A percentile compares a stretch with the other conserved stretches of the same genome.
These are phyloP conservation scores for Pachypeltis micranthus DNA, from an alignment of 1,140 invertebrate species.

Conservation along the genomic window DNA sequence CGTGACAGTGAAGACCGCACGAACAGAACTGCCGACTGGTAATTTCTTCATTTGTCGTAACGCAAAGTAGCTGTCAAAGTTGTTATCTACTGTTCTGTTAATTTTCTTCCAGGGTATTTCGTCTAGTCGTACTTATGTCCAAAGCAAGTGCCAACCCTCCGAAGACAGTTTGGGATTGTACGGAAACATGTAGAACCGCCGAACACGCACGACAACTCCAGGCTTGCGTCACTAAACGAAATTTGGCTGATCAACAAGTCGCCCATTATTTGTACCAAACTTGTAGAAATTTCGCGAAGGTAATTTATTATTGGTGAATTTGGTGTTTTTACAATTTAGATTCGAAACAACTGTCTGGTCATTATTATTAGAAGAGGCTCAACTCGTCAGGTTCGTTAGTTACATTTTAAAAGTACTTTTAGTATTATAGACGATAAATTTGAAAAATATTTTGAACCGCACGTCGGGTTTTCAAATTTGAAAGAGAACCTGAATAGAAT, in stretches of 20 bases:
- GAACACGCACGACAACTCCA: not conserved
- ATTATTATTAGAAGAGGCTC: no score
- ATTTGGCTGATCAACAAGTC: not conserved
- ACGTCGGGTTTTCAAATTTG: no score
- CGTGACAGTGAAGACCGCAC: no score
- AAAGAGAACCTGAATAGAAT: no score
- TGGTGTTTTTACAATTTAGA: not conserved
- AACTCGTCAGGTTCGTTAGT: no score
- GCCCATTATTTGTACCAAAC: not conserved
- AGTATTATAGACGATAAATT: no score
- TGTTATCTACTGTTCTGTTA: not conserved
- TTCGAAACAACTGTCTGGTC: not conserved
- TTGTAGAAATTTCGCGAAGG: conserved; percentile 12
- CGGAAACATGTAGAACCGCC: not conserved
- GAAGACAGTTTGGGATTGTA: conserved; percentile 5
- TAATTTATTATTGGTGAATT: not conserved
- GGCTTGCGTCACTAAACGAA: not conserved
- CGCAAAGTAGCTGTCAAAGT: no score
- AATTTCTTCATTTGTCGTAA: no score
- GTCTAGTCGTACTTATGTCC: not conserved
- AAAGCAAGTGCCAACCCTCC: not conserved
- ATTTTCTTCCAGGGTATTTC: not conserved
- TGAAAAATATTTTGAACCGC: no score
- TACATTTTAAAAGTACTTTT: no score
- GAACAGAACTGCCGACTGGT: no score